Evolutionary conservation across 2,113 vertebrate genomes (phyloP).

Genomic region (Alethe diademata): DNA sequence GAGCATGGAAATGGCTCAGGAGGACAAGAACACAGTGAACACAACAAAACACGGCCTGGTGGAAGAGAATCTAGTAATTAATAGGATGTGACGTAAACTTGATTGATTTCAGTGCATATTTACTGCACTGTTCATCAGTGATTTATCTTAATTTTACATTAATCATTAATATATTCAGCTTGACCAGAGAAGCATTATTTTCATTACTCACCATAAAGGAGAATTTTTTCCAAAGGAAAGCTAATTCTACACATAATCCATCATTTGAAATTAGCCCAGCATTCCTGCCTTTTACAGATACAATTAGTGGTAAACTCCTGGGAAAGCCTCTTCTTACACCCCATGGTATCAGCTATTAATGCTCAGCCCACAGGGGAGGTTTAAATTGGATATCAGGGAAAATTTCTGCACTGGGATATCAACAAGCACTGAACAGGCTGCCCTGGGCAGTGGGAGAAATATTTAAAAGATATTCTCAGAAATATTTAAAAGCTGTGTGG

Average conservation of each 20-base stretch:
- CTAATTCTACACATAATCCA: neutral
- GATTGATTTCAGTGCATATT: conserved; percentile 9
- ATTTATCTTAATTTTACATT: conserved; percentile 44
- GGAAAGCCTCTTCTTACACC: neutral
- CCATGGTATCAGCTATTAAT: neutral
- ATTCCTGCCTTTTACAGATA: neutral
- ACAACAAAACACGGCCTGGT: neutral
- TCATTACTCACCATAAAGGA: neutral
- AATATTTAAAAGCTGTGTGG: neutral
- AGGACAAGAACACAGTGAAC: neutral
- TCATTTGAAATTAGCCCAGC: neutral
- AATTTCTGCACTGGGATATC: neutral
- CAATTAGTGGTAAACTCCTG: neutral
- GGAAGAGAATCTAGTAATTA: neutral
- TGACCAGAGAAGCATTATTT: neutral
- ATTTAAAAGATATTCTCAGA: neutral
- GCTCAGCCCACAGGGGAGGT: neutral
- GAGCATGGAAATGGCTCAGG: neutral
- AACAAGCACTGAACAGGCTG: neutral
- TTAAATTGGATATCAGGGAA: neutral
- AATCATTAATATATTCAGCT: neutral
- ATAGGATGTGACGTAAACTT: neutral
- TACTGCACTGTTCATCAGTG: neutral
- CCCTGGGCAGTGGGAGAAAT: neutral
- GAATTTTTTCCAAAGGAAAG: conserved; percentile 1